Evolutionary conservation across 1,140 invertebrate species (phyloP).

Genomic region (Thaumatotibia leucotreta): DNA sequence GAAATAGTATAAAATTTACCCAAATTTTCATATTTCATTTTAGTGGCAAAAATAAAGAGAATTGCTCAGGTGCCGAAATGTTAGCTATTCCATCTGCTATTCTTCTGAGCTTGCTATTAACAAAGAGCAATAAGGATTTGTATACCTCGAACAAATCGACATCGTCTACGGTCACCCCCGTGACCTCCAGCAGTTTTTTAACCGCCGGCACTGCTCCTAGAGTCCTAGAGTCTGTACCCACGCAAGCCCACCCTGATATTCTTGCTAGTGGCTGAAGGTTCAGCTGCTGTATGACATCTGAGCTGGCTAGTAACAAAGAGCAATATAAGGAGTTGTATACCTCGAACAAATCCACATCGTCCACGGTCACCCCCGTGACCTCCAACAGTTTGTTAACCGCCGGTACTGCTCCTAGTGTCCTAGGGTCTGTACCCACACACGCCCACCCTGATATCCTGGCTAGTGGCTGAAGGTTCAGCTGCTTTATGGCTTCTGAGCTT

Average conservation of each 20-base stretch:
- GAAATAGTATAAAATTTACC: no score
- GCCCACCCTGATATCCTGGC: constrained; percentile 86
- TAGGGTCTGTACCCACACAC: constrained; percentile 87
- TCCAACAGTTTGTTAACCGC: constrained; percentile 90
- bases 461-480: constrained; percentile 86
- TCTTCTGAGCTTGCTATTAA: no score
- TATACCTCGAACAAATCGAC: constrained; percentile 97
- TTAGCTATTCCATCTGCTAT: no score
- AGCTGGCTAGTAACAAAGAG: no score
- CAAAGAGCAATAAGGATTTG: no score
- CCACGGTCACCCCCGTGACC: constrained; percentile 82
- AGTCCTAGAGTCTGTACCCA: constrained; percentile 88
- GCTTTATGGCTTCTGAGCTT: constrained; percentile 89
- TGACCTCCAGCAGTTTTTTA: constrained; percentile 83
- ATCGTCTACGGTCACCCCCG: constrained; percentile 86
- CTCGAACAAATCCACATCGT: constrained; percentile 95
- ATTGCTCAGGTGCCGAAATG: no score
- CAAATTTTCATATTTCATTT: no score
- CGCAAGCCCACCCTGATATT: constrained; percentile 83
- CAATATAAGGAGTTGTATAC: no score
- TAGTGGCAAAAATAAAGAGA: no score
- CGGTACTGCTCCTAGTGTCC: constrained; percentile 91
- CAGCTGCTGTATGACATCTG: constrained; percentile 85
- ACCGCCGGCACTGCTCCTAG: constrained; percentile 95
- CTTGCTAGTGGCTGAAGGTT: constrained; percentile 88